These are phyloP conservation scores for Phortica variegata DNA, from an alignment of 1,140 invertebrate genomes.

Conservation along the genomic window DNA sequence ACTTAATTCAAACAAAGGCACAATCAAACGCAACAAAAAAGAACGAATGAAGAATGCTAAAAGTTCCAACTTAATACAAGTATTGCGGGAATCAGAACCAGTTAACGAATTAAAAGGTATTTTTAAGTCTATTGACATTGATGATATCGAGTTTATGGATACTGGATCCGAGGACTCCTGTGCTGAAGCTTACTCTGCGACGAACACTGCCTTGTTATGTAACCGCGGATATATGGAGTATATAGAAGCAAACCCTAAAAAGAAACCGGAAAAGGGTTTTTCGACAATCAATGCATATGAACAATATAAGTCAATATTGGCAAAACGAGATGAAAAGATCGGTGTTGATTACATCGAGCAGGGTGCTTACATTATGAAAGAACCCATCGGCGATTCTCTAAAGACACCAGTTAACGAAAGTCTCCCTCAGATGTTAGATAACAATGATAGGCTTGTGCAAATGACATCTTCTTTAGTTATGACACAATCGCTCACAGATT, in stretches of 20 bases:
- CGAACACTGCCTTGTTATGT: constrained; percentile 59
- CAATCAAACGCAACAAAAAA: constrained; percentile 58
- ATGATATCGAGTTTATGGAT: constrained; percentile 74
- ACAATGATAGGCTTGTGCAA: neutral
- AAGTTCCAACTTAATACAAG: constrained; percentile 48
- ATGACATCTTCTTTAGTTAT: constrained; percentile 21
- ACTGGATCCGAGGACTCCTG: constrained; percentile 67
- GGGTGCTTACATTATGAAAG: constrained; percentile 55
- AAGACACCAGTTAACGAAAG: constrained; percentile 55
- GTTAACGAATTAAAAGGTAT: constrained; percentile 44
- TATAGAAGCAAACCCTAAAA: constrained; percentile 58
- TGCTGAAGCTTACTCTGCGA: constrained; percentile 63
- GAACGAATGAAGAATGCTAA: constrained; percentile 39
- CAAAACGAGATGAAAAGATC: constrained; percentile 42
- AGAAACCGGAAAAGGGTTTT: constrained; percentile 8
- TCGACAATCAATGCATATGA: neutral
- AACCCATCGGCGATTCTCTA: constrained; percentile 26
- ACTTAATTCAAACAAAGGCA: constrained; percentile 62
- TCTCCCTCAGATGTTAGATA: constrained; percentile 5
- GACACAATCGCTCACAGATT: constrained; percentile 51
- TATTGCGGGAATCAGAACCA: constrained; percentile 34
- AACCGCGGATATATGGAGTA: constrained; percentile 72
- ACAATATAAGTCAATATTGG: constrained; percentile 20
- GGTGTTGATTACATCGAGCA: constrained; percentile 63
- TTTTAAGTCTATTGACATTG: constrained; percentile 51